Base-by-base conservation (phyloP, 2,888 invertebrate genomes). In the Odiellus spinosus region DNA sequence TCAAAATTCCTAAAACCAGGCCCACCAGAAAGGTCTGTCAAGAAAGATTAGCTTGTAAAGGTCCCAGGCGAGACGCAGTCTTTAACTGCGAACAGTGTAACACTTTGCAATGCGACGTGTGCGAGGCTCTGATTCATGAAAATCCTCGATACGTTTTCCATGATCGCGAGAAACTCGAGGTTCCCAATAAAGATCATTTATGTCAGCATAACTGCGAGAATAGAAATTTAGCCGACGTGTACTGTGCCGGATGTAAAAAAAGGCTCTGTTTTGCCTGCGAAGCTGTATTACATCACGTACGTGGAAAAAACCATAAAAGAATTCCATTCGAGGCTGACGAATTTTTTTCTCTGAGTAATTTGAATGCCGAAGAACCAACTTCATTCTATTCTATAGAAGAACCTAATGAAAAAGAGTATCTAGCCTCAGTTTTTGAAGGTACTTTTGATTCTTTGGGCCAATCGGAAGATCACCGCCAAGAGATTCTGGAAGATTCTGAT, bases 221-320 rank as follows among this genome's bases (percentile, higher is more conserved):
- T 12, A 53, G 55, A 45, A 66, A 66, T 52, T 65, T 59, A 54
- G 62, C 64, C 12, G 66, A 66, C 55, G 48, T 65, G 11, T 55
- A 59, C 38, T 66, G 66, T 54, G 58, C 59, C 39, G 54, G 58
- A n/a, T 66, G 66, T 55, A 52, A 56, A 12, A 47, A 57, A 14
- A 60, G 59, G 42, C 61, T 60, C 46, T 66, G 66, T 53, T 58
- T 57, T 51, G 58, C 58, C 17, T 66, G 66, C 56, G 62, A 59
- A 56, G 61, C 60, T 21, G 52, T 51, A n/a, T 56, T 58, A 18
- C 59, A 59, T 48, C 21, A 49, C 19, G 36, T 45, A 5, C 35
- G 45, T n/a, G 45, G 48, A 41, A 44, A 56, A 49, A 53, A 55
- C 42, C 59, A 60, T 46, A 42, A 40, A 12, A 50, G 55, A 39